Base-by-base conservation (phyloP, 2,113 vertebrate genomes). In the Oxyruncus cristatus region DNA sequence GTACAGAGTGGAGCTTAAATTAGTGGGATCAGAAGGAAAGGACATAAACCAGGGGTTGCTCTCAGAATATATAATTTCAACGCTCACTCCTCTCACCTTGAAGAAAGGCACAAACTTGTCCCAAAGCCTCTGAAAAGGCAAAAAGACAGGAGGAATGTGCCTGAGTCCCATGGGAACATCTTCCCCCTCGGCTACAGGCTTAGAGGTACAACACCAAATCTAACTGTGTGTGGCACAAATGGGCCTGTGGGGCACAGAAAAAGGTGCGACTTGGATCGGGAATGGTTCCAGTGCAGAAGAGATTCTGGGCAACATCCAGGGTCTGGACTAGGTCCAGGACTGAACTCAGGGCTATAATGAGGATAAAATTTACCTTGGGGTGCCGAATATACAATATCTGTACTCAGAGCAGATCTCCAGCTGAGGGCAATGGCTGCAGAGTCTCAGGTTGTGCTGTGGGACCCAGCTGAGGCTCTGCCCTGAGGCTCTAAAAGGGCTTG, bases 401-500 rank as follows among this genome's bases (percentile, higher is more conserved):
- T 71, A 24, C 37, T 46, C 52, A 78, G 81, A 82, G 73, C 90
- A 85, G 68, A 28, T 65, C 68, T 41, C 58, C 87, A 84, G 76
- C 58, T 18, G 89, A 42, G 62, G 67, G 78, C 53, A 85, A 39
- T 62, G 55, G 75, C 82, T 39, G 87, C 7, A 59, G 65, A 1
- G 17, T 62, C 79, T 74, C 72, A 12, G 67, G 95, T 50, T 84
- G 78, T 65, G 91, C 56, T 53, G 88, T 32, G 6, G 44, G 81
- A 0, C 18, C 80, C 93, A 95, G 94, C 88, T 95, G 72, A 94
- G 90, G 71, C 88, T 79, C 85, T 55, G 92, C 92, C 94, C 74
- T 1, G 2, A 62, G 84, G 87, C 87, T 88, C 16, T 32, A 37
- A 9, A 32, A 49, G 39, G 58, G 52, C 21, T n/a, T 59, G 92